phyloP scores from a whole-genome alignment of 1,140 invertebrate genomes.

The Solen grandis region DNA sequence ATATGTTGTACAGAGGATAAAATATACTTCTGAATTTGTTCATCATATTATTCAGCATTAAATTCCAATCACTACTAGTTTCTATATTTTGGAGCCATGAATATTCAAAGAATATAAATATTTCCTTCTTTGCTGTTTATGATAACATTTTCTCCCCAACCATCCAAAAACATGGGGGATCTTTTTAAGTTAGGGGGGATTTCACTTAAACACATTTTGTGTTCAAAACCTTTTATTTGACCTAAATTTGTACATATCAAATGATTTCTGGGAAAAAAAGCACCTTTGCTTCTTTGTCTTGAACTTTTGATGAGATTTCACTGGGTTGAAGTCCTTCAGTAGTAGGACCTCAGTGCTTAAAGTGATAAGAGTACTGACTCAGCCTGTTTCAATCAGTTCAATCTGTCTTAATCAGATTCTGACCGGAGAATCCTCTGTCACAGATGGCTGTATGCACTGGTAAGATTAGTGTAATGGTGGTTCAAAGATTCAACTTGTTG shows the following conservation, averaged over 20 bases:
- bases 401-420: conserved; percentile 34
- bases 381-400: conserved; percentile 5
- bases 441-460: conserved; percentile 26
- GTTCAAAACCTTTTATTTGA: no score
- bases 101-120: no score
- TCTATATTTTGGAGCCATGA: no score
- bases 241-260: neutral
- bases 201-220: neutral
- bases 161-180: conserved; percentile 10
- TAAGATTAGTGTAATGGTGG: conserved; percentile 6
- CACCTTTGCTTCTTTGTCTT: conserved; percentile 21
- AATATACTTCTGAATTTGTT: no score
- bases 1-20: no score
- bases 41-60: no score
- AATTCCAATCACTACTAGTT: no score
- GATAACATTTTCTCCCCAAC: neutral
- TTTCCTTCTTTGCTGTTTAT: no score
- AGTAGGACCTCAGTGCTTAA: conserved; percentile 4
- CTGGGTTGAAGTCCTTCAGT: no score
- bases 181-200: neutral
- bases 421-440: conserved; percentile 10
- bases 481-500: neutral
- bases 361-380: neutral
- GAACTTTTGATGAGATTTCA: no score
- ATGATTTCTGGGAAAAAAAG: neutral